A percentile compares a stretch with the other conserved stretches of the same genome.
Evolutionary conservation across 2,888 invertebrate genomes (phyloP).

Genomic region (Coleophora flavipennella): DNA sequence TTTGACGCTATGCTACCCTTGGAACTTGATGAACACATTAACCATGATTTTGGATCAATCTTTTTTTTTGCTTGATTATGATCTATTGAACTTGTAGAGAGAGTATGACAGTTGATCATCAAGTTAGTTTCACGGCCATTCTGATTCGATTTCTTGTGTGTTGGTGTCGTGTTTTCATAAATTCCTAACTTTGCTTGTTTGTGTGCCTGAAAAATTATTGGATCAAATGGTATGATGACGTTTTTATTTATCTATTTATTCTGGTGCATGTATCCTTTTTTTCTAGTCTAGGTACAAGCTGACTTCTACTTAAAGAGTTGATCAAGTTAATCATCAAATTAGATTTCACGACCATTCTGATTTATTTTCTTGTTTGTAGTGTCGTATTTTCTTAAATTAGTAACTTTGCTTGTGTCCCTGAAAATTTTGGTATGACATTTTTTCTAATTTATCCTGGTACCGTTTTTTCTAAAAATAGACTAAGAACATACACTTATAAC

Average conservation of each 20-base stretch:
- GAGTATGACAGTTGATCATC: constrained; percentile 3
- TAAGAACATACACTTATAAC: not conserved
- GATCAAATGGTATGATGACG: no score
- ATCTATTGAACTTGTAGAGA: no score
- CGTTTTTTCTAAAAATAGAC: not conserved
- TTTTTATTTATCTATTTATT: not conserved
- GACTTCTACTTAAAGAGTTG: no score
- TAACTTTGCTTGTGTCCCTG: no score
- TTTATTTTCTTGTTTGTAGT: not conserved
- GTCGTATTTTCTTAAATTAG: not conserved
- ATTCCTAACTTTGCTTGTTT: no score
- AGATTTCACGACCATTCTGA: not conserved
- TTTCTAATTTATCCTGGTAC: not conserved
- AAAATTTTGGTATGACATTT: not conserved
- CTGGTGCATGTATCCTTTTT: not conserved
- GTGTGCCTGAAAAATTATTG: no score
- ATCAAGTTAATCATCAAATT: not conserved
- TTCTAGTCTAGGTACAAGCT: no score
- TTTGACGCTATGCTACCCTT: constrained; percentile 34
- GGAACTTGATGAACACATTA: constrained; percentile 55
- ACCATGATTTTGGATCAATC: constrained; percentile 52
- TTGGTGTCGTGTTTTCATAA: no score
- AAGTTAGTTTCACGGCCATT: no score
- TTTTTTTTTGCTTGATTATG: constrained; percentile 19
- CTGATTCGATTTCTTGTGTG: no score